Evolutionary conservation across 2,797 vertebrate genomes (phyloP), one percentile per base, ranked within the genome.

Genomic region (Anabas testudineus): DNA sequence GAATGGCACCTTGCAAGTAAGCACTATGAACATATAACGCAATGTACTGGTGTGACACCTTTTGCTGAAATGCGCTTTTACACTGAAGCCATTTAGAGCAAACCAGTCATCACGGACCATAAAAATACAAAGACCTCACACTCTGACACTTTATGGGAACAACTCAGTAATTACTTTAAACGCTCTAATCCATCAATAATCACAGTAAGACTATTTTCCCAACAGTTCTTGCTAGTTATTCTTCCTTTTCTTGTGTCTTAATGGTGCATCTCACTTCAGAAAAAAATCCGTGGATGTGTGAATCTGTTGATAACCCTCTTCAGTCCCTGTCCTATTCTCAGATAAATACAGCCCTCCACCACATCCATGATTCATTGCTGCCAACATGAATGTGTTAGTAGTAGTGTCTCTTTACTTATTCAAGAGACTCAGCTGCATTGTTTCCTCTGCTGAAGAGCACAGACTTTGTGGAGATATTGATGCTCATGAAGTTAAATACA

Each of bases 1-100:
- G 81, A 88, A 72, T 91, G 92, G 85, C 92, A 94, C 82, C 88
- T 92, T 91, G 91, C 87, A 84, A 90, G 83, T 83, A 84, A 85
- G 90, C 88, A 89, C 78, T 74, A 83, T 84, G 78, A 86, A 55
- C 78, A 66, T 68, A 63, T 74, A 66, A 63, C 77, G 63, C 78
- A 82, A 84, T 83, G 82, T 80, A 78, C 60, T 78, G 78, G 66
- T 70, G 79, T 91, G 90, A 92, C 92, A 89, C 85, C 78, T 84
- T 83, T 45, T 74, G 89, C 84, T 88, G 85, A 79, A 90, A 87
- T 62, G 64, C 43, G 69, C 67, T 75, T 84, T 91, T 86, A 75
- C 62, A 68, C 41, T 64, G 46, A 64, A 69, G 73, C 73, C 76
- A 41, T 60, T 64, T 51, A 66, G 71, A 84, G 74, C 79, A 77